phyloP scores from a whole-genome alignment of 2,888 invertebrate genomes.

The Cryptus viduatorius region DNA sequence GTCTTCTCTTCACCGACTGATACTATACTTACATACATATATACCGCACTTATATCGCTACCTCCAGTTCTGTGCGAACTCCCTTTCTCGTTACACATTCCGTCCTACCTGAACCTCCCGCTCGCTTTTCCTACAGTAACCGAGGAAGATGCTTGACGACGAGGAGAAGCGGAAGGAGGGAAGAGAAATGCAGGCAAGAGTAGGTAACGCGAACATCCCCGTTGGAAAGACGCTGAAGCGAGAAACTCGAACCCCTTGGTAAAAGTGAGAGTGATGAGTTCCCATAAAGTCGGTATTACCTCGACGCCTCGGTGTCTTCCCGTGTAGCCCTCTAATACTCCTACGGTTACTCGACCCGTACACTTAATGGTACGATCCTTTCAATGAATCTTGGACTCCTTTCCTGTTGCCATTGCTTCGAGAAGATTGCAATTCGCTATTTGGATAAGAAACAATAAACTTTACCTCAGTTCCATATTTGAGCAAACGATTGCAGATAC shows the following conservation, averaged over 20 bases:
- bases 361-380: slow-evolving; percentile 37
- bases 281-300: slow-evolving; percentile 69
- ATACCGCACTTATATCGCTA: slow-evolving; percentile 3
- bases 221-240: slow-evolving; percentile 31
- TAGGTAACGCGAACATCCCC: slow-evolving; percentile 30
- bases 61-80: slow-evolving; percentile 27
- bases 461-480: not conserved
- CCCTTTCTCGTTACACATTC: slow-evolving; percentile 49
- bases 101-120: slow-evolving; percentile 26
- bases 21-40: slow-evolving; percentile 17
- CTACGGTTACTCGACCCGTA: slow-evolving; percentile 30
- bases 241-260: slow-evolving; percentile 34
- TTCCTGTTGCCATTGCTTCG: not conserved
- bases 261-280: slow-evolving; percentile 69
- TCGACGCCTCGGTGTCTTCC: slow-evolving; percentile 47
- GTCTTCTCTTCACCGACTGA: slow-evolving; percentile 34
- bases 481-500: not conserved
- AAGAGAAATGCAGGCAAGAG: slow-evolving; percentile 20
- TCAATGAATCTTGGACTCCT: slow-evolving; percentile 7
- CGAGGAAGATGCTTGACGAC: slow-evolving; percentile 14
- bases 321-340: slow-evolving; percentile 27
- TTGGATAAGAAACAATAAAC: not conserved
- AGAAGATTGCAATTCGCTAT: not conserved
- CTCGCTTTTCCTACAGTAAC: slow-evolving; percentile 7
- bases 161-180: not conserved